Percentiles rank a stretch among this genome's conserved stretches.
These are phyloP conservation scores for Solenodon paradoxus DNA, from an alignment of 2,113 vertebrate genomes.

Conservation along the genomic window DNA sequence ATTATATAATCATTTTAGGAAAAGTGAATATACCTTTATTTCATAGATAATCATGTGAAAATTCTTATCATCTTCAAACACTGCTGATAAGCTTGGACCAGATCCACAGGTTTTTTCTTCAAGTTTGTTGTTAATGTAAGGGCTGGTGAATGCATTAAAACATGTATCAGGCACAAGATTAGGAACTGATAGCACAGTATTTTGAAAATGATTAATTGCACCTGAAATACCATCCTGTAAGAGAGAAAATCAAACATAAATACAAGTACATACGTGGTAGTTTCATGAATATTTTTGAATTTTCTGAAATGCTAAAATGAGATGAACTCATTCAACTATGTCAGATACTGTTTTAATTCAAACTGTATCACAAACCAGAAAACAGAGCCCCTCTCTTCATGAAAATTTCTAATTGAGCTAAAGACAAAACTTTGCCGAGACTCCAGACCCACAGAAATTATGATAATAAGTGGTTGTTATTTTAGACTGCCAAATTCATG, in stretches of 20 bases:
- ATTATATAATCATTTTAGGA: neutral
- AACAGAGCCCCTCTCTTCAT: neutral
- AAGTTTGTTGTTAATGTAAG: constrained; percentile 80
- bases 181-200: constrained; percentile 83
- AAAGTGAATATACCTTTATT: constrained; percentile 84
- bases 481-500: neutral
- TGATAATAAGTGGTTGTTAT: neutral
- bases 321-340: neutral
- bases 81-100: constrained; percentile 81
- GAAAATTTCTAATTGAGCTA: constrained; percentile 2
- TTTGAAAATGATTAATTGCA: constrained; percentile 81
- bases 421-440: too few species aligned
- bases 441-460: neutral
- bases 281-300: neutral
- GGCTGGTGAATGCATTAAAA: constrained; percentile 84
- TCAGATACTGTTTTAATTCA: neutral
- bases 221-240: constrained; percentile 82
- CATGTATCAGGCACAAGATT: constrained; percentile 83
- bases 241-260: constrained; percentile 37
- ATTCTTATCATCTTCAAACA: constrained; percentile 85
- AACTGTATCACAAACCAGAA: neutral
- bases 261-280: neutral
- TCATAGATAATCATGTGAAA: constrained; percentile 80
- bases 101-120: constrained; percentile 80
- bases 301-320: constrained; percentile 40